A percentile compares a stretch with the other conserved stretches of the same genome.
Evolutionary conservation across 2,113 vertebrate species (phyloP).

Genomic region (Epinephelus cyanopodus): DNA sequence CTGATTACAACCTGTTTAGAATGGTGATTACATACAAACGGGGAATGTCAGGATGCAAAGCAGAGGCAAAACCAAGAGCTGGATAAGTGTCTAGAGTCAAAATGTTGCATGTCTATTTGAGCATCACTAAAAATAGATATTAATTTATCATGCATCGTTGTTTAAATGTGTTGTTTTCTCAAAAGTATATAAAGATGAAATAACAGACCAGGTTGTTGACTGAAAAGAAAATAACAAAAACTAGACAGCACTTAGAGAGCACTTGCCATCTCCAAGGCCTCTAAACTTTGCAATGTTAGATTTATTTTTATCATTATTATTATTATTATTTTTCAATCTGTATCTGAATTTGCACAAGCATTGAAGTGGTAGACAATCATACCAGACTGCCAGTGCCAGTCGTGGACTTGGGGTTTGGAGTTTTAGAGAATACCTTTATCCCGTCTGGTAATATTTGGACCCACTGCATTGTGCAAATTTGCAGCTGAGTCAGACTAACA

Average conservation of each 20-base stretch:
- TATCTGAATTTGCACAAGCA: background rate
- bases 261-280: background rate
- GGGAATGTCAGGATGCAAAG: slow-evolving; percentile 26
- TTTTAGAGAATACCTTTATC: background rate
- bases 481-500: background rate
- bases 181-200: background rate
- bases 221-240: background rate
- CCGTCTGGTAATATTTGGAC: background rate
- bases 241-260: background rate
- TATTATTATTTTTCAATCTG: background rate
- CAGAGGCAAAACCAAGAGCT: background rate
- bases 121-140: background rate
- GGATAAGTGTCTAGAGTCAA: background rate
- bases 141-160: background rate
- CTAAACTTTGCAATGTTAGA: background rate
- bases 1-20: slow-evolving; percentile 69
- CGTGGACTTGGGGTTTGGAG: background rate
- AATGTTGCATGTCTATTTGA: background rate
- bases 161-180: background rate
- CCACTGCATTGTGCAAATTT: background rate
- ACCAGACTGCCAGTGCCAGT: background rate
- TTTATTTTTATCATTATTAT: too few relatives aligned
- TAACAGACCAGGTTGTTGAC: background rate
- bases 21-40: slow-evolving; percentile 55
- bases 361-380: background rate